Evolutionary conservation across 1,140 invertebrate genomes (phyloP).

Genomic region (Zaprionus ghesquierei): DNA sequence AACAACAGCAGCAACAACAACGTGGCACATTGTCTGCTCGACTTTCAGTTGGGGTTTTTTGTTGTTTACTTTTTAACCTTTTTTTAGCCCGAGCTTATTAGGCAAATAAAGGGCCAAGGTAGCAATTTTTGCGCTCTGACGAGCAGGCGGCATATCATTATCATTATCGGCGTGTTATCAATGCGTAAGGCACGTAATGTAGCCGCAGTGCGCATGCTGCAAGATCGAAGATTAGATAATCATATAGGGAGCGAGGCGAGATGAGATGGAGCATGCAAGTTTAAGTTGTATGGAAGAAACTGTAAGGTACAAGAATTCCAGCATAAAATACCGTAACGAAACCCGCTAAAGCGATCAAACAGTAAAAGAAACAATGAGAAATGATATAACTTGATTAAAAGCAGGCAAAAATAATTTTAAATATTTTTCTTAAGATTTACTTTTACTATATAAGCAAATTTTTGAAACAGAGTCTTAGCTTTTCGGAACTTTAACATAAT

Average conservation of each 20-base stretch:
- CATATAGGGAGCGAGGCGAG: too few relatives aligned
- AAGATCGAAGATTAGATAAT: constrained; percentile 6
- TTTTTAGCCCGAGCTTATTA: constrained; percentile 53
- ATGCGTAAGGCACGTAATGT: constrained; percentile 25
- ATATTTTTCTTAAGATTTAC: too few relatives aligned
- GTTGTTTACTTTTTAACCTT: not conserved
- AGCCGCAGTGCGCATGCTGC: not conserved
- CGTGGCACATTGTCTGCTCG: constrained; percentile 66
- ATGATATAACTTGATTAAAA: too few relatives aligned
- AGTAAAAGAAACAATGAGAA: too few relatives aligned
- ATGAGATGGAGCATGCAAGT: not conserved
- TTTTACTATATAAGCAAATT: too few relatives aligned
- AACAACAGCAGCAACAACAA: constrained; percentile 29
- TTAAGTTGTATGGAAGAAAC: not conserved
- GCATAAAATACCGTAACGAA: not conserved
- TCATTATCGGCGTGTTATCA: constrained; percentile 65
- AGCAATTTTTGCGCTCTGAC: constrained; percentile 55
- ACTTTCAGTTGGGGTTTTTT: constrained; percentile 46
- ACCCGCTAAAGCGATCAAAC: not conserved
- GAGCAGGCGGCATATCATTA: constrained; percentile 40
- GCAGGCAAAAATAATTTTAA: too few relatives aligned
- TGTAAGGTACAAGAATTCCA: not conserved
- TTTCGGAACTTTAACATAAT: too few relatives aligned
- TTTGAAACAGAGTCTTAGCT: too few relatives aligned
- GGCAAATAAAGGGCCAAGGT: constrained; percentile 54